Conservation (phyloP, 1,140 invertebrate species). For the Cyclargus thomasi region DNA sequence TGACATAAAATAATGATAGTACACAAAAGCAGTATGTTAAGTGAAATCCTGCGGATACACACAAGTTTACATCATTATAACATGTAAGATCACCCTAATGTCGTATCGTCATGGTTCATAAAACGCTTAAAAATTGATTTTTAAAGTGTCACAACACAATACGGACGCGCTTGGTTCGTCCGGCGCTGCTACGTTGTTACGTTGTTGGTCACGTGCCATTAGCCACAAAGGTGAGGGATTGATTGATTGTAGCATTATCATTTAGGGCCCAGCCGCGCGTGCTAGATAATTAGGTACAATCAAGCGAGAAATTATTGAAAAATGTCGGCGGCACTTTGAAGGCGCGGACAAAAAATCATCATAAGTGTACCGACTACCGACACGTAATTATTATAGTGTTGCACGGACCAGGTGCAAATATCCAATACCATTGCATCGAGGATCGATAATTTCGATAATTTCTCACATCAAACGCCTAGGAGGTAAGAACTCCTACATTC, state of each 20-base stretch:
- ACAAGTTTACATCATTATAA: background rate
- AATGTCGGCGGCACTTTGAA: slow-evolving; percentile 7
- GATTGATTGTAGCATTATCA: slow-evolving; percentile 7
- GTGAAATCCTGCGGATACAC: too few relatives aligned
- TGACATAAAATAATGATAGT: too few relatives aligned
- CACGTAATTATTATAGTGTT: slow-evolving; percentile 1
- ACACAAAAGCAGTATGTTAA: too few relatives aligned
- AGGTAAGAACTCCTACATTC: too few relatives aligned
- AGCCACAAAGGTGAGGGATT: slow-evolving; percentile 13
- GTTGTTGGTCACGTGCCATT: slow-evolving; percentile 10
- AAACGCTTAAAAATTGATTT: background rate
- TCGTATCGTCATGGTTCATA: background rate
- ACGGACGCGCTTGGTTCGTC: background rate
- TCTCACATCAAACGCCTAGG: background rate
- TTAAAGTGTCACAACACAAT: slow-evolving; percentile 3
- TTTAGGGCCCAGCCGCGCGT: background rate
- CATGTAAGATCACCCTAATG: background rate
- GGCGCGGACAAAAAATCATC: background rate
- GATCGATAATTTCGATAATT: background rate
- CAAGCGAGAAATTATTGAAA: slow-evolving; percentile 12
- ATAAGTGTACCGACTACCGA: slow-evolving; percentile 2
- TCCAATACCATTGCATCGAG: background rate
- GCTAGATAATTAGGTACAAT: slow-evolving; percentile 8
- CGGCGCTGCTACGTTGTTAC: background rate
- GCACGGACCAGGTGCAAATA: background rate